Conservation (phyloP, 2,113 vertebrate species). For the Isurus oxyrinchus region DNA sequence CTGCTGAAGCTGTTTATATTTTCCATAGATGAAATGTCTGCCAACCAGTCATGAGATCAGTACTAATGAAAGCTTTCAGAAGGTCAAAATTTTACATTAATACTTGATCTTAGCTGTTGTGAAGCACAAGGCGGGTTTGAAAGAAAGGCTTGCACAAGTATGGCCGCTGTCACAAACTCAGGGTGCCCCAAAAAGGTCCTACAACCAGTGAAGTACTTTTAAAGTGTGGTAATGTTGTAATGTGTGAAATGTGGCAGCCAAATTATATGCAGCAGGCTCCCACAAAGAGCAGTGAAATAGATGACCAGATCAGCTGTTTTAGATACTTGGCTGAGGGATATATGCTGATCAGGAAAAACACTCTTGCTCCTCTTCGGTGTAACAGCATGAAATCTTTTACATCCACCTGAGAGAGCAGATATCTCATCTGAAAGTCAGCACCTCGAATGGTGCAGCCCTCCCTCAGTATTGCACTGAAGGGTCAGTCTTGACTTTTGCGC, state of each 20-base stretch:
- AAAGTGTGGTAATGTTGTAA: neutral
- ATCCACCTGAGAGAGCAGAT: neutral
- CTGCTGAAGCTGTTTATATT: slow-evolving; percentile 34
- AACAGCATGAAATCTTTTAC: neutral
- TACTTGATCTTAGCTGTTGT: neutral
- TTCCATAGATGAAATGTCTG: slow-evolving; percentile 22
- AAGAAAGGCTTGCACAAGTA: neutral
- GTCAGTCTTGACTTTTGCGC: neutral
- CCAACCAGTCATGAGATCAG: slow-evolving; percentile 13
- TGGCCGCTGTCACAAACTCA: neutral
- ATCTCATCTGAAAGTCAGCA: neutral
- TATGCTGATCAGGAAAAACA: neutral
- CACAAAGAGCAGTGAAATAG: neutral
- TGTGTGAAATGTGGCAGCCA: neutral
- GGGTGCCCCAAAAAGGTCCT: neutral
- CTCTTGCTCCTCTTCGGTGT: neutral
- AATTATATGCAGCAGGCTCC: too few species aligned
- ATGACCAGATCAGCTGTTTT: neutral
- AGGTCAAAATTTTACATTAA: neutral
- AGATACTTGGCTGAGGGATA: neutral
- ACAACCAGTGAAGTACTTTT: neutral
- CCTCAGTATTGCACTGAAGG: neutral
- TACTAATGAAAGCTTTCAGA: slow-evolving; percentile 9
- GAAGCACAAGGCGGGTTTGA: neutral
- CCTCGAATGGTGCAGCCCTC: neutral